These are phyloP conservation scores for Argentina silus DNA, from an alignment of 2,797 vertebrate species.

Conservation along the genomic window DNA sequence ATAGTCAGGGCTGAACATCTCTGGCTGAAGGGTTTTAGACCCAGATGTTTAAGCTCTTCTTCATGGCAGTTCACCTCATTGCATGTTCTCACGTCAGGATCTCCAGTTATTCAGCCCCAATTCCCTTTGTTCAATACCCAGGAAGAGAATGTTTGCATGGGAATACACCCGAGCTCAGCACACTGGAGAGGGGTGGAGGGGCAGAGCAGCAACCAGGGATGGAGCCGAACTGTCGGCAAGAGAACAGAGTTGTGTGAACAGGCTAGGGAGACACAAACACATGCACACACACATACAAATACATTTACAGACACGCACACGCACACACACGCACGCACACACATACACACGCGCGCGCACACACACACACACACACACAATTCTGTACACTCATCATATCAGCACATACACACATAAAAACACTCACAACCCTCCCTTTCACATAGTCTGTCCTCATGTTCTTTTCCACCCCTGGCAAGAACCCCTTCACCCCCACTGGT, in stretches of 20 bases:
- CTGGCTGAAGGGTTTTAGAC: slow-evolving; percentile 59
- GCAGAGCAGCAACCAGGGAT: slow-evolving; percentile 82
- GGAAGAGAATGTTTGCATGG: slow-evolving; percentile 65
- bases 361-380: slow-evolving; percentile 7
- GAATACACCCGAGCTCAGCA: slow-evolving; percentile 66
- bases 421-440: slow-evolving; percentile 49
- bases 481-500: slow-evolving; percentile 67
- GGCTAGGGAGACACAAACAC: slow-evolving; percentile 28
- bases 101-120: slow-evolving; percentile 70
- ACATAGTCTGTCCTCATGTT: slow-evolving; percentile 63
- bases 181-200: slow-evolving; percentile 67
- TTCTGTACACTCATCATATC: slow-evolving; percentile 2
- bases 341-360: neutral
- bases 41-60: slow-evolving; percentile 65
- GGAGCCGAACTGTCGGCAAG: slow-evolving; percentile 69
- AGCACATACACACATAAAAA: slow-evolving; percentile 29
- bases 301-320: slow-evolving; percentile 12
- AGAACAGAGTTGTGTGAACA: slow-evolving; percentile 60
- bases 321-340: slow-evolving; percentile 9
- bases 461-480: slow-evolving; percentile 80
- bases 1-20: slow-evolving; percentile 66
- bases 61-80: slow-evolving; percentile 74
- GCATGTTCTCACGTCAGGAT: slow-evolving; percentile 74
- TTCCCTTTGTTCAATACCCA: slow-evolving; percentile 57
- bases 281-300: slow-evolving; percentile 5